Conservation (phyloP, 2,888 invertebrate genomes). For the Cyclophora albipunctata region DNA sequence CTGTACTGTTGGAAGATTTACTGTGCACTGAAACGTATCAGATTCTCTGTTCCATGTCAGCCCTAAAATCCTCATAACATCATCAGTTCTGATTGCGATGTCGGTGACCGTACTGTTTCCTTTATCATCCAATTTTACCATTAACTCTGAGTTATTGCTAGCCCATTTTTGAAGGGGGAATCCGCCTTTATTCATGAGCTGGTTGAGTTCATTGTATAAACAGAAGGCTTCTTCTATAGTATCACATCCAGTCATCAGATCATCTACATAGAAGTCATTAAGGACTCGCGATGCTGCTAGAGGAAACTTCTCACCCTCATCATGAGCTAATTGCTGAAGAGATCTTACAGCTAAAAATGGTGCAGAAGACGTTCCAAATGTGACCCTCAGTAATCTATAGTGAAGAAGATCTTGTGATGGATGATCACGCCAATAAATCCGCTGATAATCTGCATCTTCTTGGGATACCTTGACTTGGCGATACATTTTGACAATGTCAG, state of each 20-base stretch:
- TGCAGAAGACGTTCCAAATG: too few relatives aligned
- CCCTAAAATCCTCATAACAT: constrained; percentile 21
- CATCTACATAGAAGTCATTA: constrained; percentile 20
- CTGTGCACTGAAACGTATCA: constrained; percentile 18
- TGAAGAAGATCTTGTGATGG: too few relatives aligned
- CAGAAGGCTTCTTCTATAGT: constrained; percentile 10
- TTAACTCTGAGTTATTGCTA: constrained; percentile 6
- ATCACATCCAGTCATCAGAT: constrained; percentile 16
- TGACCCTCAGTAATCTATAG: too few relatives aligned
- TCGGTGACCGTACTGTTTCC: not conserved
- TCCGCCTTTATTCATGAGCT: constrained; percentile 23
- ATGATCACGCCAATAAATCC: too few relatives aligned
- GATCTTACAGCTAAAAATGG: too few relatives aligned
- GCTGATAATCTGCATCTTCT: too few relatives aligned
- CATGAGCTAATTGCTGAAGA: too few relatives aligned
- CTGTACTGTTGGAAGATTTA: constrained; percentile 5
- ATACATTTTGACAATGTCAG: too few relatives aligned
- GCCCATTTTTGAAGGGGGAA: constrained; percentile 26
- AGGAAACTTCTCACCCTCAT: too few relatives aligned
- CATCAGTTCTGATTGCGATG: constrained; percentile 13
- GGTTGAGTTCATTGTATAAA: constrained; percentile 14
- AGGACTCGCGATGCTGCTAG: constrained; percentile 7
- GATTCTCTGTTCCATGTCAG: constrained; percentile 22
- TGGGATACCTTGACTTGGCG: too few relatives aligned
- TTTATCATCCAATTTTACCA: constrained; percentile 1